Evolutionary conservation across 92 coral and sea anemone species (phyloP).

Genomic region (Phenganax subtilis): DNA sequence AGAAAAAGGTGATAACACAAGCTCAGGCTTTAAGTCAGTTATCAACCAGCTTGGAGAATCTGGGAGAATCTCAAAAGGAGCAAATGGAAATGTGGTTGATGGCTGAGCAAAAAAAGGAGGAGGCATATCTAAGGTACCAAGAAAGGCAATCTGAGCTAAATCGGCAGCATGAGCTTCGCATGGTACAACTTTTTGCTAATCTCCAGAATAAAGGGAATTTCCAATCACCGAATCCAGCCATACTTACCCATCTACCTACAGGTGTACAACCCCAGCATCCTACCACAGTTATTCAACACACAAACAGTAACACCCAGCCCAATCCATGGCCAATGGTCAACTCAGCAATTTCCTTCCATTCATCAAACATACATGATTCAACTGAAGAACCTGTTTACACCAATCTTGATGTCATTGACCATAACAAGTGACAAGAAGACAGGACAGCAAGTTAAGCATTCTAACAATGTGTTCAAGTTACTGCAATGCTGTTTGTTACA

Average conservation of each 20-base stretch:
- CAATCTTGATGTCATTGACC: neutral
- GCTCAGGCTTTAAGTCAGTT: conserved; percentile 10
- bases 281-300: conserved; percentile 3
- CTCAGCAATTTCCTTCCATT: neutral
- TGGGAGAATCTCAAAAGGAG: conserved; percentile 12
- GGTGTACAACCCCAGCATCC: conserved; percentile 5
- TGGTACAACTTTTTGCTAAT: conserved; percentile 7
- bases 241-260: conserved; percentile 6
- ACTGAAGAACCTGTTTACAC: conserved; percentile 18
- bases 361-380: neutral
- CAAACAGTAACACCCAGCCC: neutral
- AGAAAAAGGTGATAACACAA: neutral
- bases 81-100: conserved; percentile 20
- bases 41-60: conserved; percentile 12
- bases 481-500: neutral
- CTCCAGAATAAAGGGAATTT: conserved; percentile 3
- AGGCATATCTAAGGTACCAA: neutral
- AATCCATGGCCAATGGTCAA: neutral
- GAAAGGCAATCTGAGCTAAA: conserved; percentile 22
- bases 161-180: conserved; percentile 12
- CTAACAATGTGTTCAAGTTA: no score
- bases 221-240: conserved; percentile 17
- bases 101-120: conserved; percentile 14
- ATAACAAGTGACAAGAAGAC: neutral
- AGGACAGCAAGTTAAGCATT: no score